These are phyloP conservation scores for Pampusana beccarii DNA, from an alignment of 2,113 vertebrate species.

Conservation along the genomic window DNA sequence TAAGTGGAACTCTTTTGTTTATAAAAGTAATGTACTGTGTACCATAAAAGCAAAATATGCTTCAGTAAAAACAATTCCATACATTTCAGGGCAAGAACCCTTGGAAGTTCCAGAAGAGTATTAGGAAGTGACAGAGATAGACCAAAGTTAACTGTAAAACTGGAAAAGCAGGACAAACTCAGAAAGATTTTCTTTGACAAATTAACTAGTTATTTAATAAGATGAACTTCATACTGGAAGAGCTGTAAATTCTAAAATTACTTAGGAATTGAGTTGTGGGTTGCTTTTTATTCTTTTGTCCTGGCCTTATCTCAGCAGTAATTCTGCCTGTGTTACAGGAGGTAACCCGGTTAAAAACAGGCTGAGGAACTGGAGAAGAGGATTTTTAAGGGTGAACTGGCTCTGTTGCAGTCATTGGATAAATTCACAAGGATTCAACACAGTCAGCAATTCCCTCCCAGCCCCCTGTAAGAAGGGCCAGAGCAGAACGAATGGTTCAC, in stretches of 20 bases:
- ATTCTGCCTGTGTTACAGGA: background rate
- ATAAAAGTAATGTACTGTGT: background rate
- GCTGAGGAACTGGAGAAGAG: background rate
- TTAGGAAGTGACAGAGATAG: constrained; percentile 3
- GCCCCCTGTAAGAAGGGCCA: background rate
- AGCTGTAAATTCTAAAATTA: background rate
- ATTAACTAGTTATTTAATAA: background rate
- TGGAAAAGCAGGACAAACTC: background rate
- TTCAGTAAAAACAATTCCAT: background rate
- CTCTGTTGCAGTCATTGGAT: background rate
- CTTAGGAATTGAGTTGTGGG: background rate
- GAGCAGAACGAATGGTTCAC: background rate
- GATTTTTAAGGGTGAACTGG: background rate
- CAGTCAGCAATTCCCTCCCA: background rate
- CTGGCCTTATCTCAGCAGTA: background rate
- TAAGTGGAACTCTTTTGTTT: constrained; percentile 37
- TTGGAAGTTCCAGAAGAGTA: background rate
- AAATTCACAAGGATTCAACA: background rate
- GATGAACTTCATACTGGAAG: background rate
- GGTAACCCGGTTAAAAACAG: background rate
- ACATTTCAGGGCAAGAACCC: background rate
- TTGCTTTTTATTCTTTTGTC: background rate
- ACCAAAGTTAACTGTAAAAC: background rate
- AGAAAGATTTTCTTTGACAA: background rate
- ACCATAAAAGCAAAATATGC: background rate